These are phyloP conservation scores for Cyprinodon brontotheroides DNA, from an alignment of 2,113 vertebrate species.

Conservation along the genomic window DNA sequence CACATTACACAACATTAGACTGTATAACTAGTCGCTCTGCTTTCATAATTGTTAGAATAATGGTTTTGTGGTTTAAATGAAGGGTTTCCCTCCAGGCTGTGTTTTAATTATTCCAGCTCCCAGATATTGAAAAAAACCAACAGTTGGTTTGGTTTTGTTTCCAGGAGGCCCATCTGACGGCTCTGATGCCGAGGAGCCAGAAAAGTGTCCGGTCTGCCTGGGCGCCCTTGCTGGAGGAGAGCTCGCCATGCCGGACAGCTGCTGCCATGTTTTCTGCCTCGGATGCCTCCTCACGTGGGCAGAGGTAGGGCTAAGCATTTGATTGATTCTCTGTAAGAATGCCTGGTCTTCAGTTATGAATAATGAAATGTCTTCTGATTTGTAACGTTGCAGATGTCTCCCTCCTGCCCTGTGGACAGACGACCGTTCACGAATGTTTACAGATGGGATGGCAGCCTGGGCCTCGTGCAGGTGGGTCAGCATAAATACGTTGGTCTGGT, in stretches of 20 bases:
- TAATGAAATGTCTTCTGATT: not conserved
- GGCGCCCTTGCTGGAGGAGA: slow-evolving; percentile 83
- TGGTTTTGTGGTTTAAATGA: no score
- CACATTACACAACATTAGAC: no score
- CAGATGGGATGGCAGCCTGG: slow-evolving; percentile 77
- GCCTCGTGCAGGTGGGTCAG: slow-evolving; percentile 73
- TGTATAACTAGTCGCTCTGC: no score
- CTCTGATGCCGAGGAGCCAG: slow-evolving; percentile 78
- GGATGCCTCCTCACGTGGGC: slow-evolving; percentile 95
- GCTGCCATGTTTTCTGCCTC: slow-evolving; percentile 92
- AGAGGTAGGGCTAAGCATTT: slow-evolving; percentile 83
- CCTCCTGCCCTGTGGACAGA: slow-evolving; percentile 94
- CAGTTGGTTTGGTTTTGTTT: not conserved
- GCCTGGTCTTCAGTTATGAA: not conserved
- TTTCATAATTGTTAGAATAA: no score
- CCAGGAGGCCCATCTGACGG: slow-evolving; percentile 69
- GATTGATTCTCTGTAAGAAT: not conserved
- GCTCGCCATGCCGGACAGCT: slow-evolving; percentile 89
- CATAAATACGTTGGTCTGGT: not conserved
- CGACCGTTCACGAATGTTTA: slow-evolving; percentile 87
- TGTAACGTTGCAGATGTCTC: slow-evolving; percentile 82
- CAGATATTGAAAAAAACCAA: no score
- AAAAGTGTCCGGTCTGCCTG: slow-evolving; percentile 93
- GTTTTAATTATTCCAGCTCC: no score
- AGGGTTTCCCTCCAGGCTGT: no score